Conservation (phyloP, 30 jellyfish, hydroid and myxozoan species). For the Chironex yamaguchii region DNA sequence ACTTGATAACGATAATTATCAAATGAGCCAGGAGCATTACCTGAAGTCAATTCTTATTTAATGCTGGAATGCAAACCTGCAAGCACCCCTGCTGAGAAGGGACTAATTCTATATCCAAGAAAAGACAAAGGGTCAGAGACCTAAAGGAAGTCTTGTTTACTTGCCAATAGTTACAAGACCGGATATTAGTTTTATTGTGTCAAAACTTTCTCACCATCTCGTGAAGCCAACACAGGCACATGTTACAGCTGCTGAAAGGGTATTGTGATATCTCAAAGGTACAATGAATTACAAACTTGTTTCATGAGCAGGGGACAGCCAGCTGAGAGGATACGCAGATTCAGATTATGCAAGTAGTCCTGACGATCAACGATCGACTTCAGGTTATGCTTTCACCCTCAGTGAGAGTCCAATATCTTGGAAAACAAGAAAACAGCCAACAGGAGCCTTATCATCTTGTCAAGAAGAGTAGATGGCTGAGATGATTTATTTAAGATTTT, state of each 20-base stretch:
- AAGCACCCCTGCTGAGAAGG: conserved; percentile 36
- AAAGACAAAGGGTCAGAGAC: conserved; percentile 1
- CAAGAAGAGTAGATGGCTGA: conserved; percentile 53
- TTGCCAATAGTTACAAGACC: conserved; percentile 46
- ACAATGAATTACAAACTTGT: not conserved
- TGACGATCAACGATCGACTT: conserved; percentile 4
- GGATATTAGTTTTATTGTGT: conserved; percentile 17
- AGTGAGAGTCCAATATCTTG: conserved; percentile 22
- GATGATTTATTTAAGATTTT: not conserved
- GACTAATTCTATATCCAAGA: not conserved
- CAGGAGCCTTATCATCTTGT: conserved; percentile 40
- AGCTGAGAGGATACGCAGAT: conserved; percentile 18
- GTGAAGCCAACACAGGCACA: not conserved
- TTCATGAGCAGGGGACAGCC: not conserved
- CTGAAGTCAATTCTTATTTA: too few species aligned
- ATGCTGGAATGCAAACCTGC: conserved; percentile 23
- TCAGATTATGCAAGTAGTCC: conserved; percentile 34
- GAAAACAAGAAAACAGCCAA: conserved; percentile 33
- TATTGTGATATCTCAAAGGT: conserved; percentile 24
- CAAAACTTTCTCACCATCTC: conserved; percentile 26
- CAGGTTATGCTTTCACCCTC: conserved; percentile 25
- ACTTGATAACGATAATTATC: too few species aligned
- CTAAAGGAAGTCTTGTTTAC: conserved; percentile 36
- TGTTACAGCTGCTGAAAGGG: conserved; percentile 31
- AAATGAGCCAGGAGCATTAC: too few species aligned